Conservation (phyloP, 2,888 invertebrate species). For the Ophion ellenae region DNA sequence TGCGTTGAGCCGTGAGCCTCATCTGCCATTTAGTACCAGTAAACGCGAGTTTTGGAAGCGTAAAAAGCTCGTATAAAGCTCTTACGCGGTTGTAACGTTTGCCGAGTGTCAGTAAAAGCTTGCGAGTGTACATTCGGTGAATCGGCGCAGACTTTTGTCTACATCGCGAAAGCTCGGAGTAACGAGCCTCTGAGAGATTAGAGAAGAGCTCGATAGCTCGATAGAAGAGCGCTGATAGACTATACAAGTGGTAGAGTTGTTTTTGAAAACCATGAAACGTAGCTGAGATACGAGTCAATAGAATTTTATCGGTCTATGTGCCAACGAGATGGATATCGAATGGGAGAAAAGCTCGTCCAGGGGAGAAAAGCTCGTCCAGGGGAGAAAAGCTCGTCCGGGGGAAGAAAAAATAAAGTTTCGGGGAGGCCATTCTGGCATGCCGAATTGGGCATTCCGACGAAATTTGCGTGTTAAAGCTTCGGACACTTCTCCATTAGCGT, state of each 20-base stretch:
- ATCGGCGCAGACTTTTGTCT: not conserved
- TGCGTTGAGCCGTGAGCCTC: not conserved
- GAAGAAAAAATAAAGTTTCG: not conserved
- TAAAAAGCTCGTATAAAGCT: not conserved
- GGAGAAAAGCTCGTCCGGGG: too few relatives aligned
- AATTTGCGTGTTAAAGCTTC: constrained; percentile 3
- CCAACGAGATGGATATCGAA: not conserved
- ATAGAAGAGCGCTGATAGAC: not conserved
- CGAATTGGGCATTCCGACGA: not conserved
- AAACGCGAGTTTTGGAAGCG: not conserved
- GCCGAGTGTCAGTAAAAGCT: not conserved
- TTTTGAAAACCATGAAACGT: not conserved
- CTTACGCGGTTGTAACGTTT: not conserved
- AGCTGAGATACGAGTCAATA: not conserved
- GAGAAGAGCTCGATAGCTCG: not conserved
- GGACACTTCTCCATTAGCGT: constrained; percentile 31
- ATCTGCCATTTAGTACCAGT: not conserved
- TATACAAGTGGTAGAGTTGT: not conserved
- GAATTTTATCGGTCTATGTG: not conserved
- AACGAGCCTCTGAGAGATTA: not conserved
- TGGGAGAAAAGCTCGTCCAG: not conserved
- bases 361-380: not conserved
- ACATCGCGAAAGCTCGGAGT: not conserved
- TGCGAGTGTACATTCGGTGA: not conserved
- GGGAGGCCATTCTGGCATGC: not conserved